A percentile compares a stretch with the other conserved stretches of the same genome.
Conservation (phyloP, 1,140 invertebrate genomes). For the Zaprionus gabonicus region DNA sequence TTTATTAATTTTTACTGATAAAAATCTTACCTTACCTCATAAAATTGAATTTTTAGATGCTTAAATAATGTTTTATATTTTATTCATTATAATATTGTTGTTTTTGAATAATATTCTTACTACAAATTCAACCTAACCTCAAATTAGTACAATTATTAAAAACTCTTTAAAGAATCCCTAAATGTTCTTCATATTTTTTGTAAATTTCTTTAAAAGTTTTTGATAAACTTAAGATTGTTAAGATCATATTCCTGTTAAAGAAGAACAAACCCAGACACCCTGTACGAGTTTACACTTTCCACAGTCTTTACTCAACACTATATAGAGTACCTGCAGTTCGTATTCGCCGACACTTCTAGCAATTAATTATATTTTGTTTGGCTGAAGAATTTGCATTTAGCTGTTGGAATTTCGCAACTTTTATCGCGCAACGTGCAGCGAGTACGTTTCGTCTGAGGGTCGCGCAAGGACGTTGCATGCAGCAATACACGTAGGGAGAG, state of each 20-base stretch:
- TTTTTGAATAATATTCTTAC: too few species aligned
- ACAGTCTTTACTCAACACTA: not conserved
- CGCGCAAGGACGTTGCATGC: conserved; percentile 65
- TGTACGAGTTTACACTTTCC: not conserved
- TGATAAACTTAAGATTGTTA: rapidly evolving
- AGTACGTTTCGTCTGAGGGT: conserved; percentile 46
- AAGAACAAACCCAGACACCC: not conserved
- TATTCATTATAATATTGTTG: too few species aligned
- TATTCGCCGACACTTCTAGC: not conserved
- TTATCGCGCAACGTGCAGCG: conserved; percentile 27
- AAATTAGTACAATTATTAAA: too few species aligned
- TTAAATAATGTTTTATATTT: too few species aligned
- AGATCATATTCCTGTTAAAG: not conserved
- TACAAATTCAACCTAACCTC: too few species aligned
- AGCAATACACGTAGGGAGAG: not conserved
- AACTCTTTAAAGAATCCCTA: too few species aligned
- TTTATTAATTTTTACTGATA: too few species aligned
- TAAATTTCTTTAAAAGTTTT: not conserved
- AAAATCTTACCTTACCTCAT: too few species aligned
- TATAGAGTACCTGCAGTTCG: conserved; percentile 40
- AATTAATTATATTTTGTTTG: conserved; percentile 40
- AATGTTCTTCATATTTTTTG: not conserved
- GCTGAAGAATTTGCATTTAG: conserved; percentile 13
- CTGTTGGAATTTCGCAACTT: conserved; percentile 51
- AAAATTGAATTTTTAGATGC: too few species aligned